These are phyloP conservation scores for Rhyacophila evoluta DNA, from an alignment of 2,888 invertebrate species.

Conservation along the genomic window DNA sequence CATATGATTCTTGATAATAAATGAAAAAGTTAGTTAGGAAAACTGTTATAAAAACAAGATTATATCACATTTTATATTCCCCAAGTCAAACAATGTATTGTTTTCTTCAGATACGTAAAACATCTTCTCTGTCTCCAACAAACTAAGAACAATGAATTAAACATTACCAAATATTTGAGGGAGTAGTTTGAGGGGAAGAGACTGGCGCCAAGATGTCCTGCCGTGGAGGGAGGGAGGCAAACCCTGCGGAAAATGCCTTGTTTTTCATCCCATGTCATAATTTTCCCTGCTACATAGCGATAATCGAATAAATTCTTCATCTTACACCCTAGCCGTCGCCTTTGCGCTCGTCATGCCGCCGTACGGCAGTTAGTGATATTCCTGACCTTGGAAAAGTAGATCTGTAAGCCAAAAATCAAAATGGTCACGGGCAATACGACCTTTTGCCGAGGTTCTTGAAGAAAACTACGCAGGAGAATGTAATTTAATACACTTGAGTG, in stretches of 20 bases:
- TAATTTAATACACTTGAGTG: constrained; percentile 10
- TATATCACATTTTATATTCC: not conserved
- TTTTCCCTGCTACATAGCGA: constrained; percentile 3
- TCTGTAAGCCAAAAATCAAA: not conserved
- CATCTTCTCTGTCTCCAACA: not conserved
- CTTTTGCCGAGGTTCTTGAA: not conserved
- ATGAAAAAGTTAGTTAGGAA: not conserved
- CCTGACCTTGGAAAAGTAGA: constrained; percentile 3
- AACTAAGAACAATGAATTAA: not conserved
- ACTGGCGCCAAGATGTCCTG: constrained; percentile 33
- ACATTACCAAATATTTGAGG: not conserved
- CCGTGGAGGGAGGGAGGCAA: constrained; percentile 26
- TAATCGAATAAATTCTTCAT: constrained; percentile 31
- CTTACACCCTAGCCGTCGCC: too few relatives aligned
- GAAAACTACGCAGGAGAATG: not conserved
- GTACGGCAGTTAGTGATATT: not conserved
- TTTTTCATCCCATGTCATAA: constrained; percentile 32
- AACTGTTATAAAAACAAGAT: not conserved
- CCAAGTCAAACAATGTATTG: not conserved
- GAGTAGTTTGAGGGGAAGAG: not conserved
- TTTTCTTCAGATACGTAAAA: not conserved
- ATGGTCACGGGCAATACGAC: constrained; percentile 1
- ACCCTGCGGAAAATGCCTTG: constrained; percentile 31
- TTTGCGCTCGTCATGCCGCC: not conserved
- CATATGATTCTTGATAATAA: too few relatives aligned